A percentile compares a stretch with the other conserved stretches of the same genome.
These are phyloP conservation scores for Ophthalmolycus amberensis DNA, from an alignment of 2,113 vertebrate genomes.

Conservation along the genomic window DNA sequence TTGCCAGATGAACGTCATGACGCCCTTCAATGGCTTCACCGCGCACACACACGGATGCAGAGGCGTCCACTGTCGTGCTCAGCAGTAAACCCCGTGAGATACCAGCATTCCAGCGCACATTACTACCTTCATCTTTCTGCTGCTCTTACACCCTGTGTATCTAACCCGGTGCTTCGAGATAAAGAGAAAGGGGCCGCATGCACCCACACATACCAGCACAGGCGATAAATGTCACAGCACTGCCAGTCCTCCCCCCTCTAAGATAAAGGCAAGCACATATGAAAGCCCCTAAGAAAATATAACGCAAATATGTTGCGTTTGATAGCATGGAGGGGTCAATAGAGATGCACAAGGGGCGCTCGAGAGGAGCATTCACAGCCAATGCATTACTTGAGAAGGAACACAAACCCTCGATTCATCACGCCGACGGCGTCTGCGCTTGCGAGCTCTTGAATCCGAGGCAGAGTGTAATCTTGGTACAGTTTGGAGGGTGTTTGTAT, in stretches of 20 bases:
- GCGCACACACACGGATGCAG: conserved; percentile 16
- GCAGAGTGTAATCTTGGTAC: conserved; percentile 26
- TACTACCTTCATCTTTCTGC: conserved; percentile 65
- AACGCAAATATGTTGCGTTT: conserved; percentile 77
- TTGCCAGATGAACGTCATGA: conserved; percentile 3
- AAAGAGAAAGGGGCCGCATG: conserved; percentile 52
- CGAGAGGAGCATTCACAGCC: conserved; percentile 58
- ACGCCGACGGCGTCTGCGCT: background rate
- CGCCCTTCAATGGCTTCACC: conserved; percentile 1
- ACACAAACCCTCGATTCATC: conserved; percentile 62
- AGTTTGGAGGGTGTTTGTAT: conserved; percentile 41
- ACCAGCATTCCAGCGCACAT: conserved; percentile 37
- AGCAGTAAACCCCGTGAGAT: conserved; percentile 43
- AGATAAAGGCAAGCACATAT: conserved; percentile 78
- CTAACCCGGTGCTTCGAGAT: conserved; percentile 57
- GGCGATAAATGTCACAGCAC: conserved; percentile 77
- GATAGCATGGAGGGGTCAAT: conserved; percentile 76
- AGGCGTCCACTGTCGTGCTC: background rate
- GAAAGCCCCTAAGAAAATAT: conserved; percentile 79
- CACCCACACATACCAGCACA: conserved; percentile 46
- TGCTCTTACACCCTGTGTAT: conserved; percentile 62
- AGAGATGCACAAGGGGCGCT: conserved; percentile 61
- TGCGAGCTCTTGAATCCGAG: conserved; percentile 12
- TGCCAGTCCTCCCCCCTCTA: conserved; percentile 56
- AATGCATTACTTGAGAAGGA: conserved; percentile 61